These are phyloP conservation scores for Gastracanthus pulcherrimus DNA, from an alignment of 2,888 invertebrate genomes.

Conservation along the genomic window DNA sequence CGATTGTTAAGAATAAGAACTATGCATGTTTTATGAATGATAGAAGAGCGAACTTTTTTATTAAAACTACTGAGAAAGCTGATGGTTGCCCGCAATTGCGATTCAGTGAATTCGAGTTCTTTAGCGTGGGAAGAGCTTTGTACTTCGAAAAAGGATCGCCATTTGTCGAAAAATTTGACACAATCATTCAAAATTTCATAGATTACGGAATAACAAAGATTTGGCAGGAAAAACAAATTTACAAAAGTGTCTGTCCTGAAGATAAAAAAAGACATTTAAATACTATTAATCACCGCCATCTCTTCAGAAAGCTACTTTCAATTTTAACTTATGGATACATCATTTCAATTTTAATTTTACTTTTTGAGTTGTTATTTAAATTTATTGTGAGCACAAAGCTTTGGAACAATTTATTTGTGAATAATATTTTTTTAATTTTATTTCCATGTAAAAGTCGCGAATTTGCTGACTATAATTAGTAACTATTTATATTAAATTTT, in stretches of 20 bases:
- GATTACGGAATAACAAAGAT: too few species aligned
- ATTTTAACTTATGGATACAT: slow-evolving; percentile 11
- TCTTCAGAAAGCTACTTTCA: background rate
- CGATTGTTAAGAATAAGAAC: background rate
- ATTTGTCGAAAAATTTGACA: slow-evolving; percentile 19
- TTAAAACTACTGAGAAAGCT: background rate
- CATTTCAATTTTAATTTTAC: background rate
- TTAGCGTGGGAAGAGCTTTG: background rate
- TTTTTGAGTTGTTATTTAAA: background rate
- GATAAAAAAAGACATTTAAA: background rate
- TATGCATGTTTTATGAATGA: slow-evolving; percentile 11
- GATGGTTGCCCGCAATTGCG: background rate
- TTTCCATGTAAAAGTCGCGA: too few species aligned
- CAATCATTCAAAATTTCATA: too few species aligned
- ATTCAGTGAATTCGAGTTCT: slow-evolving; percentile 2
- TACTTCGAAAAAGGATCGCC: slow-evolving; percentile 4
- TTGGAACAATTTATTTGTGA: too few species aligned
- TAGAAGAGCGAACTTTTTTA: background rate
- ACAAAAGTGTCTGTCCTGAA: background rate
- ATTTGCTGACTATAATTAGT: too few species aligned
- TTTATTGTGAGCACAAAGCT: too few species aligned
- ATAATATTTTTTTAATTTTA: too few species aligned
- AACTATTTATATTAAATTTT: too few species aligned
- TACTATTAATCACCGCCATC: background rate
- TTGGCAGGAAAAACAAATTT: too few species aligned